These are phyloP conservation scores for Gnathonemus longibarbis DNA, from an alignment of 2,113 vertebrate genomes.

Conservation along the genomic window DNA sequence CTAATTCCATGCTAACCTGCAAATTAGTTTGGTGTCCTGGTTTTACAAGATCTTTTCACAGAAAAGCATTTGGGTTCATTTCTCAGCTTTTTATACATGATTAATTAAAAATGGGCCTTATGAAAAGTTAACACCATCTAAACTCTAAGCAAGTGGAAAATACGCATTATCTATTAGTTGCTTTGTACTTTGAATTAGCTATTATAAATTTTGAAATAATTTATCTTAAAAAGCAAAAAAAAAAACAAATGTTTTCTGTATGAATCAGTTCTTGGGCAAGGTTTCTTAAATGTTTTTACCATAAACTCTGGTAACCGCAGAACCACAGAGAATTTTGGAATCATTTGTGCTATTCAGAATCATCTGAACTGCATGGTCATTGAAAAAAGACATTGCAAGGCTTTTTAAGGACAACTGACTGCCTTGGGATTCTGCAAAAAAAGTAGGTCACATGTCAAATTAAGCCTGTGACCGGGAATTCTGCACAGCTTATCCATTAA, in stretches of 20 bases:
- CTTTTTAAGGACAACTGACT: neutral
- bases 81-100: neutral
- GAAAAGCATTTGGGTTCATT: neutral
- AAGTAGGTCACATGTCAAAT: neutral
- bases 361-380: neutral
- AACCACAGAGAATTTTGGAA: neutral
- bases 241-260: neutral
- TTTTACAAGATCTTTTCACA: neutral
- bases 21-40: neutral
- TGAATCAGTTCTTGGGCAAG: neutral
- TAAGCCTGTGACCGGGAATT: neutral
- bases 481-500: neutral
- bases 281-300: neutral
- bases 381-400: neutral
- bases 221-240: slow-evolving; percentile 14
- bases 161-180: slow-evolving; percentile 4
- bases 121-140: neutral
- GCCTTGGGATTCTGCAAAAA: neutral
- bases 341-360: neutral
- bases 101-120: neutral
- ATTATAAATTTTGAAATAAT: neutral
- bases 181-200: slow-evolving; percentile 6
- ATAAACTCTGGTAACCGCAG: slow-evolving; percentile 5
- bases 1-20: slow-evolving; percentile 5
- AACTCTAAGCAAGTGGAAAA: neutral